These are phyloP conservation scores for Elysia crispata DNA, from an alignment of 2,888 invertebrate species.

Conservation along the genomic window DNA sequence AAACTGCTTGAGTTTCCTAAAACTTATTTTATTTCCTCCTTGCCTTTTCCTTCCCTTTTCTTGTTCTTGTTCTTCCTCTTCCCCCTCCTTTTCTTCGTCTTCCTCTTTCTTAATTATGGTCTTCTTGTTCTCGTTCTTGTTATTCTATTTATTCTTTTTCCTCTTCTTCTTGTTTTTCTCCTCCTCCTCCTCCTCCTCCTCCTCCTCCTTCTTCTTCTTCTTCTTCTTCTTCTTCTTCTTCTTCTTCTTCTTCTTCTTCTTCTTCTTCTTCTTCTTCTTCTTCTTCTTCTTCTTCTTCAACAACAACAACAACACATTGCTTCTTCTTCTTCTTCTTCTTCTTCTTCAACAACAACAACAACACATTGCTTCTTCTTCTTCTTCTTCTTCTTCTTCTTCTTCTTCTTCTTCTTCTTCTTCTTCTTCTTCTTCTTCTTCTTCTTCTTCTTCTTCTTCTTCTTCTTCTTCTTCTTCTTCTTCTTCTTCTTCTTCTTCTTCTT, in stretches of 20 bases:
- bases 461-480: slow-evolving; percentile 33
- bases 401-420: slow-evolving; percentile 22
- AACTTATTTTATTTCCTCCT: no score
- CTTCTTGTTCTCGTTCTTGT: no score
- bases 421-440: slow-evolving; percentile 20
- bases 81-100: no score
- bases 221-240: slow-evolving; percentile 9
- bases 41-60: no score
- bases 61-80: no score
- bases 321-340: slow-evolving; percentile 7
- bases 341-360: slow-evolving; percentile 17
- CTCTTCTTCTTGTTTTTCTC: no score
- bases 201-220: slow-evolving; percentile 6
- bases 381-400: slow-evolving; percentile 22
- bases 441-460: slow-evolving; percentile 34
- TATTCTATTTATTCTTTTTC: no score
- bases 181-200: slow-evolving; percentile 9
- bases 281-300: slow-evolving; percentile 1
- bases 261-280: slow-evolving; percentile 17
- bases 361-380: no score
- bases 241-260: slow-evolving; percentile 1
- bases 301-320: no score
- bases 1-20: no score
- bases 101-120: no score
- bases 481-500: background rate